Percentiles rank a stretch among this genome's conserved stretches.
Evolutionary conservation across 2,113 vertebrate species (phyloP).

Genomic region (Charadrius vociferus): DNA sequence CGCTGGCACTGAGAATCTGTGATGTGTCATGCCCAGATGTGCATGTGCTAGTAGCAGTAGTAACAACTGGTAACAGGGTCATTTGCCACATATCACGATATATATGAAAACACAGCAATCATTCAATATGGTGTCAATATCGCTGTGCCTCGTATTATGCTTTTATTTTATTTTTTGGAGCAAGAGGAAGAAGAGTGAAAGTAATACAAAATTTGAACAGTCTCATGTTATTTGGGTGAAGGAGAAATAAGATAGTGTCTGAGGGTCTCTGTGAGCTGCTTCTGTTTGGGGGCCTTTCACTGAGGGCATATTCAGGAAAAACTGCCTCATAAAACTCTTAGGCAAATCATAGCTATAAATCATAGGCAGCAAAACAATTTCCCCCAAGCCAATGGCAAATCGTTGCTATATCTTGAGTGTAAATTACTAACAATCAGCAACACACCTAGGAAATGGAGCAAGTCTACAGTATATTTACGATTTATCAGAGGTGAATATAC

Average conservation of each 20-base stretch:
- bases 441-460: slow-evolving; percentile 71
- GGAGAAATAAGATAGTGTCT: slow-evolving; percentile 39
- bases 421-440: slow-evolving; percentile 73
- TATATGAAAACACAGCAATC: not conserved
- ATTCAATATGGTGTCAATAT: not conserved
- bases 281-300: slow-evolving; percentile 60
- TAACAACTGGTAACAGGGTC: not conserved
- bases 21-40: not conserved
- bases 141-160: not conserved
- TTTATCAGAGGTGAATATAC: slow-evolving; percentile 66
- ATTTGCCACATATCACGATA: not conserved
- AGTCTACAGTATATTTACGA: slow-evolving; percentile 65
- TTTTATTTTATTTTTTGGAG: not conserved
- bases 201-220: slow-evolving; percentile 3
- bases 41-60: not conserved
- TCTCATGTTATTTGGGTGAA: slow-evolving; percentile 37
- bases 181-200: not conserved
- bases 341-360: slow-evolving; percentile 72
- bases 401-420: slow-evolving; percentile 70
- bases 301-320: slow-evolving; percentile 65
- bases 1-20: not conserved
- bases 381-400: slow-evolving; percentile 72
- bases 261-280: slow-evolving; percentile 40
- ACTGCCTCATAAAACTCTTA: slow-evolving; percentile 73
- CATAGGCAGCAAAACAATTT: slow-evolving; percentile 70